A percentile compares a stretch with the other conserved stretches of the same genome.
Evolutionary conservation across 64 coral and sea anemone genomes (phyloP).

Genomic region (Cladopsammia gracilis): DNA sequence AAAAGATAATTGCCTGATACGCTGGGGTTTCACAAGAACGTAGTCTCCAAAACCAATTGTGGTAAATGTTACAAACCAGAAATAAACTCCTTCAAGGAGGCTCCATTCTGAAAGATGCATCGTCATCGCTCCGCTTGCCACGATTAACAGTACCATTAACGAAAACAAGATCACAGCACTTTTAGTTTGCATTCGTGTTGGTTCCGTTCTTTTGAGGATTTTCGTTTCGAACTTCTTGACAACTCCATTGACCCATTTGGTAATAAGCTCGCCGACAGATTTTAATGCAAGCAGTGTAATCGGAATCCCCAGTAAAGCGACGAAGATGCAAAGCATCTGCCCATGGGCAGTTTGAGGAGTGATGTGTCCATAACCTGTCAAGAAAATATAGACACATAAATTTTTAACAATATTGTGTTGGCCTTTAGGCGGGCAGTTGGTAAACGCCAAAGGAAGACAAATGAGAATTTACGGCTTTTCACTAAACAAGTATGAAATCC

Average conservation of each 20-base stretch:
- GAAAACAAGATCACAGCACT: constrained; percentile 18
- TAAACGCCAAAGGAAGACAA: background rate
- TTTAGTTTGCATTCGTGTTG: constrained; percentile 15
- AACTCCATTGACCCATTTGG: constrained; percentile 4
- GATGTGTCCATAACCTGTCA: constrained; percentile 72
- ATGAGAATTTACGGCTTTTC: no score
- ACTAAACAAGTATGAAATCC: no score
- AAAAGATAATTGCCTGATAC: background rate
- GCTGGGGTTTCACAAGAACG: constrained; percentile 11
- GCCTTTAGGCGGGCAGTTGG: no score
- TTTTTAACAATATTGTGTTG: background rate
- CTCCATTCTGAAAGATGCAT: background rate
- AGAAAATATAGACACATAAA: background rate
- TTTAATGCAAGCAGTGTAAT: constrained; percentile 53
- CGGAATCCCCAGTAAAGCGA: constrained; percentile 66
- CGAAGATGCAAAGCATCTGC: constrained; percentile 57
- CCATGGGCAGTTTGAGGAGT: constrained; percentile 74
- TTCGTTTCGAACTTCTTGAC: constrained; percentile 52
- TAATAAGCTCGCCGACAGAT: constrained; percentile 62
- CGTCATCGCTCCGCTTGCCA: background rate
- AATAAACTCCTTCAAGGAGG: constrained; percentile 27
- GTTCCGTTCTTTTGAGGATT: constrained; percentile 50
- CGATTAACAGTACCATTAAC: background rate
- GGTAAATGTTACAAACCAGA: constrained; percentile 87
- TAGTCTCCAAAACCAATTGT: constrained; percentile 88